Base-by-base conservation (phyloP, 1,140 invertebrate genomes). In the Drosophila fuyamai region DNA sequence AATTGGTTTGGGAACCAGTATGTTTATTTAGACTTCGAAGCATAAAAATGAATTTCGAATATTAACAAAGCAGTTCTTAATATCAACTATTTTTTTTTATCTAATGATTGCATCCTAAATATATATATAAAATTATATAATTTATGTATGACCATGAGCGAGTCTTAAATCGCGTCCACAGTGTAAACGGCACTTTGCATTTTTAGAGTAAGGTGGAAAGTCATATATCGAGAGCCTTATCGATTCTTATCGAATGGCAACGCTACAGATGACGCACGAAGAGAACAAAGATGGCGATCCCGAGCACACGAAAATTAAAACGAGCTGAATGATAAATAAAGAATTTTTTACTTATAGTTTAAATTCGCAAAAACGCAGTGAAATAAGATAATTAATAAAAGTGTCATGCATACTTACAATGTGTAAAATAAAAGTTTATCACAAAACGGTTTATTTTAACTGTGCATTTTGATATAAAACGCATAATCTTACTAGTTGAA, bases 211-310 rank as follows among this genome's bases (percentile, higher is more conserved):
- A 18, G n/a, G 13, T 43, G 6, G 18, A 60, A 12, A 40, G 12
- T 0, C 14, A 38, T 18, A 12, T 41, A 48, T 71, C 63, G 67
- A 48, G 35, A 18, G 14, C 12, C 14, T 40, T 16, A 44, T 40
- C 14, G 68, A 27, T 38, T 40, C 18, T 46, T 71, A 71, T 71
- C 67, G 67, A 71, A 71, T 70, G 51, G 65, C 67, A 71, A 68
- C 67, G 36, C 67, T 71, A 71, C 65, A 71, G 66, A 71, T 71
- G 67, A 71, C 67, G 67, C 67, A 71, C 67, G 67, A 71, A 71
- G 67, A 80, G 80, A 88, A 84, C 84, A 89, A 88, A 88, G 84
- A 88, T 88, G 83, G 83, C 83, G 83, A 74, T 83, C 63, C 70
- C 79, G 83, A 81, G 63, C 80, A 65, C 67, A 83, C 76, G 76